These are phyloP conservation scores for Xiphophorus couchianus DNA, from an alignment of 2,113 vertebrate species.

Conservation along the genomic window DNA sequence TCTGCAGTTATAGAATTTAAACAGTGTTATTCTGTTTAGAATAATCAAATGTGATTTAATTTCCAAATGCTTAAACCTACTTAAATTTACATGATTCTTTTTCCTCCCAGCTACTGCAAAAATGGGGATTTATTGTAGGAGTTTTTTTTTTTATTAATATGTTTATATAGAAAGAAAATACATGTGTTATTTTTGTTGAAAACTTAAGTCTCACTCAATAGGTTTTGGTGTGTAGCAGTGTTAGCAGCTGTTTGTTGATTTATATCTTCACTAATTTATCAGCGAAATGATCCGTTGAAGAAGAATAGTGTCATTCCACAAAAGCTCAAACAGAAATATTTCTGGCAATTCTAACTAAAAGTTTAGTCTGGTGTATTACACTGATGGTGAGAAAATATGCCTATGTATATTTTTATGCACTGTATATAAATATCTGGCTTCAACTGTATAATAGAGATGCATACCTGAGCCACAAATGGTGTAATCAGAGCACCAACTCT, in stretches of 20 bases:
- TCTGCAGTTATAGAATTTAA: not conserved
- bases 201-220: not conserved
- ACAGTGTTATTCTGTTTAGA: not conserved
- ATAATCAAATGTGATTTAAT: not conserved
- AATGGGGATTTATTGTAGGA: too few relatives aligned
- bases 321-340: not conserved
- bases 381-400: not conserved
- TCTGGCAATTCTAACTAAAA: not conserved
- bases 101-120: too few relatives aligned
- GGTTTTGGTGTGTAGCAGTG: not conserved
- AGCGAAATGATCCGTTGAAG: not conserved
- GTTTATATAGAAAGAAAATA: too few relatives aligned
- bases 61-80: too few relatives aligned
- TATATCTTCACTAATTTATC: not conserved
- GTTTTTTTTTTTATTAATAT: too few relatives aligned
- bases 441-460: not conserved
- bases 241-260: not conserved
- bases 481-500: conserved; percentile 88
- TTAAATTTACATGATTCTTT: too few relatives aligned
- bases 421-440: not conserved
- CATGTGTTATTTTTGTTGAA: too few relatives aligned
- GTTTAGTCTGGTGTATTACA: not conserved
- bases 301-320: not conserved
- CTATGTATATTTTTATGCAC: not conserved
- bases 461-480: conserved; percentile 91